These are phyloP conservation scores for Apamea sordens DNA, from an alignment of 2,888 invertebrate species.

Conservation along the genomic window DNA sequence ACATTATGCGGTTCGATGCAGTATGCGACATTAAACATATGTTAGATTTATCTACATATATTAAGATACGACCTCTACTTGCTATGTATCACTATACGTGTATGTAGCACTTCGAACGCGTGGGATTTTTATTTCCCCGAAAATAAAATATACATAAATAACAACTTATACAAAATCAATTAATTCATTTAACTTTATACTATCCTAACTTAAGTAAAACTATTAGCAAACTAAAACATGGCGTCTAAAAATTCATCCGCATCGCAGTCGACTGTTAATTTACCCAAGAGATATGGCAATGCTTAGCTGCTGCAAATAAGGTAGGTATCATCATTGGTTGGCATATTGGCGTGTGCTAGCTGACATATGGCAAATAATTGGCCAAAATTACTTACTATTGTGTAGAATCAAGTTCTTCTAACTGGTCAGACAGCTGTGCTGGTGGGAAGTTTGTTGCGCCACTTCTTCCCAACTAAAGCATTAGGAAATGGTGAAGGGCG, in stretches of 20 bases:
- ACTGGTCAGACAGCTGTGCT: not conserved
- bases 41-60: not conserved
- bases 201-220: not conserved
- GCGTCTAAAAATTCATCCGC: not conserved
- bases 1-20: constrained; percentile 41
- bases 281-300: not conserved
- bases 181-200: not conserved
- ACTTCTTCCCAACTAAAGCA: not conserved
- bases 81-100: not conserved
- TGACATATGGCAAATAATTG: not conserved
- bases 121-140: not conserved
- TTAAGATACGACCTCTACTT: not conserved
- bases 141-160: not conserved
- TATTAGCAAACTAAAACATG: not conserved
- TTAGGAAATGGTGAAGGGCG: not conserved
- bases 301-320: not conserved
- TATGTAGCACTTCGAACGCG: not conserved
- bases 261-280: not conserved
- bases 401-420: not conserved
- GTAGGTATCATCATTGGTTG: not conserved
- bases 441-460: no score
- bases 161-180: not conserved
- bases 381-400: not conserved
- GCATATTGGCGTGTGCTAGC: not conserved
- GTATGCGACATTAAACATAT: constrained; percentile 10